Conservation (phyloP, 1,140 invertebrate genomes). For the Papilio xuthus region DNA sequence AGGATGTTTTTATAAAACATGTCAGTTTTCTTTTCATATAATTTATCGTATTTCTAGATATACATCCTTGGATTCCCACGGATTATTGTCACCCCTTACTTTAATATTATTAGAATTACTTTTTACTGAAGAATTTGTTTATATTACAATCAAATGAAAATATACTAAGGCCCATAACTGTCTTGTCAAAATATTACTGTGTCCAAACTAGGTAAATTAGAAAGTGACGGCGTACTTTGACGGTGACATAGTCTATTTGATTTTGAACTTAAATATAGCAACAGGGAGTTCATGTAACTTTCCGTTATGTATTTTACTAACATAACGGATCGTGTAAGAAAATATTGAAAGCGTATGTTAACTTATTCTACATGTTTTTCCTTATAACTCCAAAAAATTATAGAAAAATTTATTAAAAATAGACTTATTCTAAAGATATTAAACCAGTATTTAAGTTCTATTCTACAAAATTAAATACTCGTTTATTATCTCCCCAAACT, state of each 20-base stretch:
- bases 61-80: neutral
- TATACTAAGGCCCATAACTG: no score
- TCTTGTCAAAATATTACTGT: neutral
- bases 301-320: neutral
- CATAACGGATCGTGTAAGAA: neutral
- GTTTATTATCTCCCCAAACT: no score
- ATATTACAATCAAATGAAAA: neutral
- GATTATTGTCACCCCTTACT: neutral
- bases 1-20: neutral
- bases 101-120: neutral
- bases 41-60: neutral
- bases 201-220: no score
- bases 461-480: no score
- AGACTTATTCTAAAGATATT: no score
- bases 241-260: neutral
- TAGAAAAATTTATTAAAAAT: no score
- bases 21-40: neutral
- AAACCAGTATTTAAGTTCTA: no score
- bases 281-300: neutral
- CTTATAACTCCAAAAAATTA: no score
- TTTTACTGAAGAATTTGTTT: neutral
- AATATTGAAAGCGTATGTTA: neutral
- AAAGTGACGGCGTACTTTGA: no score
- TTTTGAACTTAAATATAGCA: neutral
- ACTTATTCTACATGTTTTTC: no score